phyloP scores from a whole-genome alignment of 2,888 invertebrate species.

The Erebia palarica region DNA sequence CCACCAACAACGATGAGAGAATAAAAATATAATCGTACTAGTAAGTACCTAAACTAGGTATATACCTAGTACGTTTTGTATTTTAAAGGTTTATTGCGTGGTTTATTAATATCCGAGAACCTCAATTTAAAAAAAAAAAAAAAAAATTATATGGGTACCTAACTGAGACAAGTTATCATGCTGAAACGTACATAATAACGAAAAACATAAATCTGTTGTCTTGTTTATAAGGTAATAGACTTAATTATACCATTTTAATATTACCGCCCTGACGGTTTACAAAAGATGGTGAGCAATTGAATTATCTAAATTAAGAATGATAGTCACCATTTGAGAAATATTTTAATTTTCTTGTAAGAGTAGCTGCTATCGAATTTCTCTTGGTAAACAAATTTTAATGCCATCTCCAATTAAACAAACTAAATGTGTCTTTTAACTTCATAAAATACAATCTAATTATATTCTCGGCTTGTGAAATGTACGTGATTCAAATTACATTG shows the following conservation, averaged over 20 bases:
- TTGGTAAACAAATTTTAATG: slow-evolving; percentile 23
- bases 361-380: slow-evolving; percentile 19
- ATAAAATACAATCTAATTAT: slow-evolving; percentile 23
- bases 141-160: no score
- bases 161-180: no score
- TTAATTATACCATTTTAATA: no score
- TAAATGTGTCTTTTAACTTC: slow-evolving; percentile 11
- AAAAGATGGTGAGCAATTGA: not conserved
- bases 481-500: slow-evolving; percentile 45
- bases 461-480: slow-evolving; percentile 31
- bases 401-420: slow-evolving; percentile 26
- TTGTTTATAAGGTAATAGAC: no score
- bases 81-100: no score
- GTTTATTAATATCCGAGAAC: no score
- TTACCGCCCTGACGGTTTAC: no score
- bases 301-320: not conserved
- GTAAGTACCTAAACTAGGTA: no score
- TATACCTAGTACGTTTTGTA: no score
- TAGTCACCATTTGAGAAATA: not conserved
- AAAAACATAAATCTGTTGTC: no score
- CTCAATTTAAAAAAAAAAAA: no score
- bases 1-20: not conserved
- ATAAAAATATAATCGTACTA: not conserved
- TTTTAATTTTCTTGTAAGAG: slow-evolving; percentile 7
- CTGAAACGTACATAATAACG: no score